A percentile compares a stretch with the other conserved stretches of the same genome.
Conservation (phyloP, 2,113 vertebrate genomes). For the Aphelocoma coerulescens region DNA sequence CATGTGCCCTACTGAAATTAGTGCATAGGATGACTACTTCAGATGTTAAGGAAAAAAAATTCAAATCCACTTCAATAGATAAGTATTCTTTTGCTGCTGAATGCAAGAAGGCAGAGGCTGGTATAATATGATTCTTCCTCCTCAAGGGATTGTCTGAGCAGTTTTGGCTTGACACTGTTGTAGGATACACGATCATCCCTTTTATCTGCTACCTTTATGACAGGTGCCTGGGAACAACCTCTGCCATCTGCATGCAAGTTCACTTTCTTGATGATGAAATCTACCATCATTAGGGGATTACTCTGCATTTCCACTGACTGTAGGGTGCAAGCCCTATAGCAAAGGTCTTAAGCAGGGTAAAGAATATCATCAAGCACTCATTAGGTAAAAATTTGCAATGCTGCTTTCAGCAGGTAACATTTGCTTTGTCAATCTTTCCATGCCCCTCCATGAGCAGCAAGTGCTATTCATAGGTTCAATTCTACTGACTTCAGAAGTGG, state of each 20-base stretch:
- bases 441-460: neutral
- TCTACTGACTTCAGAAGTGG: constrained; percentile 23
- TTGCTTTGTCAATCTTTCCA: neutral
- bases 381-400: neutral
- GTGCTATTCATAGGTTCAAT: constrained; percentile 6
- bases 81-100: neutral
- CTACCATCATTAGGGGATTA: neutral
- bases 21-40: neutral
- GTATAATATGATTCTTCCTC: neutral
- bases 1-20: neutral
- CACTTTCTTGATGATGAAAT: neutral
- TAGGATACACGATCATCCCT: neutral
- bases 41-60: neutral
- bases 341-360: neutral
- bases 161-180: neutral
- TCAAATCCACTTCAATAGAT: neutral
- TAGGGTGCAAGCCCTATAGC: neutral
- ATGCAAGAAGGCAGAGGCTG: neutral
- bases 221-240: neutral
- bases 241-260: neutral
- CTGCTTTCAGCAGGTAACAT: neutral
- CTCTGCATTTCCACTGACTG: neutral
- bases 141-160: neutral
- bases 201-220: neutral
- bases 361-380: neutral